phyloP scores from a whole-genome alignment of 2,113 vertebrate genomes.

The Bubo scandiacus region DNA sequence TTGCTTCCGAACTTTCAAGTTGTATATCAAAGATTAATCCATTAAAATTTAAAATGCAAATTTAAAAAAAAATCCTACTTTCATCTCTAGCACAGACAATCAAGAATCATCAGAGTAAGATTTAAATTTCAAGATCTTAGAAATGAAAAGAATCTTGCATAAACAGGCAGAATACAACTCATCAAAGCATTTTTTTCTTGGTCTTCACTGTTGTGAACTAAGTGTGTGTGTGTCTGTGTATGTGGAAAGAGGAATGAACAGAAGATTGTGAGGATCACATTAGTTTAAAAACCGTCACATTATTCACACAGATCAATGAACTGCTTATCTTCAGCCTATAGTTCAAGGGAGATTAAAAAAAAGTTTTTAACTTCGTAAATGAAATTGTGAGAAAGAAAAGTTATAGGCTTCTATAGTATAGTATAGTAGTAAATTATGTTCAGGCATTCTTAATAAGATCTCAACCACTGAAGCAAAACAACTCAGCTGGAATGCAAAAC shows the following conservation, averaged over 20 bases:
- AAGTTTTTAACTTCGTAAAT: background rate
- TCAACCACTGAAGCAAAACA: slow-evolving; percentile 34
- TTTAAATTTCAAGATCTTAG: background rate
- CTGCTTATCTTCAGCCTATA: background rate
- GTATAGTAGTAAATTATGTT: background rate
- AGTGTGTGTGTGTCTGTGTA: background rate
- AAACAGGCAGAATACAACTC: background rate
- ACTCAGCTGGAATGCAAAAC: slow-evolving; percentile 56
- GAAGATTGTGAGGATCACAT: background rate
- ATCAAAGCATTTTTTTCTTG: background rate
- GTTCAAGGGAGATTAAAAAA: background rate
- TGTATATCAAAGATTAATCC: background rate
- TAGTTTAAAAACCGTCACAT: background rate
- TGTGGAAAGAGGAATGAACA: background rate
- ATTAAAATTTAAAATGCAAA: background rate
- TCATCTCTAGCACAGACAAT: background rate
- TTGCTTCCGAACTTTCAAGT: background rate
- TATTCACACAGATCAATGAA: background rate
- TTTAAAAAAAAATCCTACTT: background rate
- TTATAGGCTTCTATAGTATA: background rate
- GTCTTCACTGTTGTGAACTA: background rate
- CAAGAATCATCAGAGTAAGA: background rate
- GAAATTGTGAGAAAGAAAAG: background rate
- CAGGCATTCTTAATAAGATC: background rate
- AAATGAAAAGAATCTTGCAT: background rate